These are phyloP conservation scores for Todiramphus chloris DNA, from an alignment of 2,113 vertebrate genomes.

Conservation along the genomic window DNA sequence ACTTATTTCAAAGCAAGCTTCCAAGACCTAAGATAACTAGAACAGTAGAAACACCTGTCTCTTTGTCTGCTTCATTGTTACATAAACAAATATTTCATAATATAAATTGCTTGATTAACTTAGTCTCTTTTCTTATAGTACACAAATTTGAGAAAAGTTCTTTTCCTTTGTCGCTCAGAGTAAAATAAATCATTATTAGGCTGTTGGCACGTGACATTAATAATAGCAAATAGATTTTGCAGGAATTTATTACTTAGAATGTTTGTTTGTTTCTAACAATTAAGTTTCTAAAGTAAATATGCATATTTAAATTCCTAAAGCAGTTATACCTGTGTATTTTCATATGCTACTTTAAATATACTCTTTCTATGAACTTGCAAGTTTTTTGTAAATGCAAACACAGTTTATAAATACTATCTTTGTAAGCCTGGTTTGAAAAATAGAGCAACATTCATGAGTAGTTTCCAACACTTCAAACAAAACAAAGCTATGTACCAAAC, in stretches of 20 bases:
- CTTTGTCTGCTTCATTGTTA: neutral
- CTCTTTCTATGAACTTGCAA: neutral
- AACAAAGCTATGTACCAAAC: neutral
- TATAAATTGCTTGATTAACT: neutral
- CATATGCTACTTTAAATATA: neutral
- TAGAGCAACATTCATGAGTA: neutral
- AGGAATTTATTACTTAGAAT: neutral
- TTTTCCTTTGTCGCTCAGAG: neutral
- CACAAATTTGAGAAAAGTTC: neutral
- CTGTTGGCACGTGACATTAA: neutral
- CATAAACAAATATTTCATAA: neutral
- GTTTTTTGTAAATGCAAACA: neutral
- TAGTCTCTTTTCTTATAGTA: neutral
- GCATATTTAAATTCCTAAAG: neutral
- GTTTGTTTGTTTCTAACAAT: neutral
- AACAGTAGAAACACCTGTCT: neutral
- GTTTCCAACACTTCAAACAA: neutral
- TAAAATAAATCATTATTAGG: neutral
- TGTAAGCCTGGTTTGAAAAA: neutral
- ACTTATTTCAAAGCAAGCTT: neutral
- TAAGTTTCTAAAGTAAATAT: neutral
- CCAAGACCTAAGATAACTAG: neutral
- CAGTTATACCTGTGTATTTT: neutral
- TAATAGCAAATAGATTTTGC: neutral
- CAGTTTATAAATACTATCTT: neutral